These are phyloP conservation scores for Falco peregrinus DNA, from an alignment of 2,797 vertebrate genomes.

Conservation along the genomic window DNA sequence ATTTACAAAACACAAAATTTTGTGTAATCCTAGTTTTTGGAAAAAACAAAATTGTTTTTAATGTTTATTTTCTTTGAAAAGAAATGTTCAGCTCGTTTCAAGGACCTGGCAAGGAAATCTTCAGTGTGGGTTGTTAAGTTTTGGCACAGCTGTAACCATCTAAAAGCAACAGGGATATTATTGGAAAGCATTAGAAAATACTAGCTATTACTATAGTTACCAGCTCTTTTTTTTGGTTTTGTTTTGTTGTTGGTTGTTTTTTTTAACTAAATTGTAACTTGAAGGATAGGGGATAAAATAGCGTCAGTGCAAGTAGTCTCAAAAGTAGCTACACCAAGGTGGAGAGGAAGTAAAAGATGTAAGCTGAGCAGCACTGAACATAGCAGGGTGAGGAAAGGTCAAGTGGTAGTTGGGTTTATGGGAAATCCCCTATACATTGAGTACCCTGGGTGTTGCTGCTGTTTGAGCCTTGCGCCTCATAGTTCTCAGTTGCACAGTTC, in stretches of 20 bases:
- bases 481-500: neutral
- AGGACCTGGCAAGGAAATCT: conserved; percentile 22
- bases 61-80: conserved; percentile 6
- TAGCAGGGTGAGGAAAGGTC: neutral
- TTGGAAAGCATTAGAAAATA: conserved; percentile 28
- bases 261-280: neutral
- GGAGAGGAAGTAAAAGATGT: neutral
- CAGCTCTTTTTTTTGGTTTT: neutral
- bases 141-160: neutral
- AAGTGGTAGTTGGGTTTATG: neutral
- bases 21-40: neutral
- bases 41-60: neutral
- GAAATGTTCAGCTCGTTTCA: conserved; percentile 14
- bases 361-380: neutral
- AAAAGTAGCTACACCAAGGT: neutral
- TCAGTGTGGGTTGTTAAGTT: neutral
- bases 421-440: accelerated
- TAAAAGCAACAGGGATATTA: neutral
- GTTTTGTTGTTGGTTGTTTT: neutral
- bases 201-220: conserved; percentile 42
- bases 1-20: neutral
- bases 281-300: neutral
- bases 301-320: neutral
- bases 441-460: neutral
- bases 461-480: neutral